phyloP scores from a whole-genome alignment of 2,888 invertebrate genomes.

The Dryobotodes eremita region DNA sequence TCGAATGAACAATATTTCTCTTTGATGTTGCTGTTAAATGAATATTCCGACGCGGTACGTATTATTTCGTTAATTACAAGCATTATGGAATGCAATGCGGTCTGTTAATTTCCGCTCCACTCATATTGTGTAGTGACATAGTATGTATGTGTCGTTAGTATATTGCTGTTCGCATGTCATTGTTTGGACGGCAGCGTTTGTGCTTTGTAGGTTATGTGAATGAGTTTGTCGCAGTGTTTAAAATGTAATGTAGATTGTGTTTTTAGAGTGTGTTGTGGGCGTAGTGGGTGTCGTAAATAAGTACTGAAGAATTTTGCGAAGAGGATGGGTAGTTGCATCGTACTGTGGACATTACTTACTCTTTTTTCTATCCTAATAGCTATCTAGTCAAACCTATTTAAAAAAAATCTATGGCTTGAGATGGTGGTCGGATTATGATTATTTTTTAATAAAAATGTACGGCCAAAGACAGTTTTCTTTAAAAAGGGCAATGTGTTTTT shows the following conservation, averaged over 20 bases:
- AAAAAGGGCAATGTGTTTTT: too few species aligned
- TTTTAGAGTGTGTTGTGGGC: not conserved
- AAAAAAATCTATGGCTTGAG: too few species aligned
- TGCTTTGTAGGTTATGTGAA: constrained; percentile 56
- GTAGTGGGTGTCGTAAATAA: constrained; percentile 8
- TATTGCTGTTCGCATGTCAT: constrained; percentile 58
- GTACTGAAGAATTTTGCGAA: not conserved
- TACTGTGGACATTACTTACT: not conserved
- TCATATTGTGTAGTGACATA: constrained; percentile 64
- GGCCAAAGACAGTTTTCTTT: not conserved
- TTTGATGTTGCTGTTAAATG: constrained; percentile 82
- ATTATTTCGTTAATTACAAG: constrained; percentile 87
- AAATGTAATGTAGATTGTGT: constrained; percentile 30
- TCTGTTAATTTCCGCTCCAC: constrained; percentile 79
- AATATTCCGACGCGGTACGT: constrained; percentile 77
- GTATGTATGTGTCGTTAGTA: constrained; percentile 49
- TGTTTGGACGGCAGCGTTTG: constrained; percentile 50
- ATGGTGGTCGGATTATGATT: not conserved
- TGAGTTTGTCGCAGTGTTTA: constrained; percentile 52
- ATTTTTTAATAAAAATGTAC: not conserved
- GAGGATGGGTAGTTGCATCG: not conserved
- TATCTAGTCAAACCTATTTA: not conserved
- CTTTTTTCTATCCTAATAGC: not conserved
- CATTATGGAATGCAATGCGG: constrained; percentile 82
- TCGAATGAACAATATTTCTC: constrained; percentile 83